A percentile compares a stretch with the other conserved stretches of the same genome.
phyloP scores from a whole-genome alignment of 2,888 invertebrate species.

The Diplazon laetatorius region DNA sequence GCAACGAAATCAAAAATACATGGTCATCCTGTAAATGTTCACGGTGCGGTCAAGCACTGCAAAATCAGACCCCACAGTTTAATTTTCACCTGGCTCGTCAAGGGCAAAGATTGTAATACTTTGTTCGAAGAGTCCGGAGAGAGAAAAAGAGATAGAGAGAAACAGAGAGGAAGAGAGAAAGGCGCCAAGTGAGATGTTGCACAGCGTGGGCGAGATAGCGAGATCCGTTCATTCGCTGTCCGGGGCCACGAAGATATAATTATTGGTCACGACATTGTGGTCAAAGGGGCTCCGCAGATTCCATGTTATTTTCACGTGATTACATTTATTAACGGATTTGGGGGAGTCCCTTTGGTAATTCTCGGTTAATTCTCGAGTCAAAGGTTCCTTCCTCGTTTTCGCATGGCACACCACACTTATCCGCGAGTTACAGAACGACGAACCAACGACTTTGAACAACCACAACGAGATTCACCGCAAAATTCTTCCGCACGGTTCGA shows the following conservation, averaged over 20 bases:
- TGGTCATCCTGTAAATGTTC: conserved; percentile 10
- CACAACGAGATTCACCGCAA: conserved; percentile 24
- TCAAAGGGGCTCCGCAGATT: conserved; percentile 70
- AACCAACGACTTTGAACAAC: conserved; percentile 15
- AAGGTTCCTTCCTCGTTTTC: conserved; percentile 28
- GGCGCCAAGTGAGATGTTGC: conserved; percentile 49
- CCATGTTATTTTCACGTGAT: conserved; percentile 79
- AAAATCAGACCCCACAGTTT: conserved; percentile 50
- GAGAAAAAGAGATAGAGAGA: too few relatives aligned
- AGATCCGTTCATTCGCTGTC: conserved; percentile 58
- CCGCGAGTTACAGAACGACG: neutral
- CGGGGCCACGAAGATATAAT: conserved; percentile 53
- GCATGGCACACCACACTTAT: neutral
- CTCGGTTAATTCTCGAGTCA: conserved; percentile 41
- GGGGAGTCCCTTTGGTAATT: conserved; percentile 73
- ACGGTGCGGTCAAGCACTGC: conserved; percentile 16
- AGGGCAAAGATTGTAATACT: conserved; percentile 26
- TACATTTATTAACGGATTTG: conserved; percentile 79
- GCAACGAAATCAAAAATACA: conserved; percentile 10
- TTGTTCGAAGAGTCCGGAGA: conserved; percentile 21
- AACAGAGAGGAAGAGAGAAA: too few relatives aligned
- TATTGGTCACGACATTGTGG: conserved; percentile 63
- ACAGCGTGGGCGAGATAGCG: conserved; percentile 61
- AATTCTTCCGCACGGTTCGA: conserved; percentile 20
- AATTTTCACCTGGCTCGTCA: conserved; percentile 46